Evolutionary conservation across 2,888 invertebrate species (phyloP).

Genomic region (Acanthococcus lagerstroemiae): DNA sequence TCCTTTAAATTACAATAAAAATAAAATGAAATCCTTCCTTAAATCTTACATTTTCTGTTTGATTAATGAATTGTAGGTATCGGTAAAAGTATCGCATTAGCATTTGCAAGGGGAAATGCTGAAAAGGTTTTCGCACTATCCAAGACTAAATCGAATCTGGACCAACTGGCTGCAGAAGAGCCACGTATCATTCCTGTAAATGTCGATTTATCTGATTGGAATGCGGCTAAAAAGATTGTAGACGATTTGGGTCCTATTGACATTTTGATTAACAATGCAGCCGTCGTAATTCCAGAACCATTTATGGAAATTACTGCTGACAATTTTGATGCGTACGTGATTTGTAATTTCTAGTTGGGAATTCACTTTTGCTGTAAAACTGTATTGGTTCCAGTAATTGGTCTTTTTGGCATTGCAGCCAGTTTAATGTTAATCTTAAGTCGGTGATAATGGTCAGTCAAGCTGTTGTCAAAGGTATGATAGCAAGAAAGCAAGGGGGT

Average conservation of each 20-base stretch:
- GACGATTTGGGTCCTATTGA: conserved; percentile 58
- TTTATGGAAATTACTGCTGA: conserved; percentile 58
- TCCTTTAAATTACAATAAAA: no score
- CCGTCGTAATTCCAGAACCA: conserved; percentile 55
- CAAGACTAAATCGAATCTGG: conserved; percentile 15
- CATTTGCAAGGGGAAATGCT: conserved; percentile 12
- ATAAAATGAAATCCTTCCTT: no score
- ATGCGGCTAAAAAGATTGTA: conserved; percentile 52
- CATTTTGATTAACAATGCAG: conserved; percentile 84
- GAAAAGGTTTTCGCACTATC: conserved; percentile 20
- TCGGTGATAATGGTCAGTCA: conserved; percentile 76
- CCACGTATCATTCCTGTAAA: conserved; percentile 51
- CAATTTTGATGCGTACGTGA: conserved; percentile 62
- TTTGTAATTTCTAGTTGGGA: no score
- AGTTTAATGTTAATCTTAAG: conserved; percentile 70
- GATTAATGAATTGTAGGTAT: no score
- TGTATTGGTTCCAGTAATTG: no score
- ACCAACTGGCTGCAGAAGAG: conserved; percentile 4
- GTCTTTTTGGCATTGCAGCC: conserved; percentile 44
- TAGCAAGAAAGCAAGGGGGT: conserved; percentile 58
- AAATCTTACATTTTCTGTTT: no score
- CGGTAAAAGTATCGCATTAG: conserved; percentile 11
- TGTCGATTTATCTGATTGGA: conserved; percentile 68
- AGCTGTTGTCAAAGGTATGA: conserved; percentile 63
- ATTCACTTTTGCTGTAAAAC: not conserved